These are phyloP conservation scores for Eospalax fontanierii DNA, from an alignment of 2,797 vertebrate genomes.

Conservation along the genomic window DNA sequence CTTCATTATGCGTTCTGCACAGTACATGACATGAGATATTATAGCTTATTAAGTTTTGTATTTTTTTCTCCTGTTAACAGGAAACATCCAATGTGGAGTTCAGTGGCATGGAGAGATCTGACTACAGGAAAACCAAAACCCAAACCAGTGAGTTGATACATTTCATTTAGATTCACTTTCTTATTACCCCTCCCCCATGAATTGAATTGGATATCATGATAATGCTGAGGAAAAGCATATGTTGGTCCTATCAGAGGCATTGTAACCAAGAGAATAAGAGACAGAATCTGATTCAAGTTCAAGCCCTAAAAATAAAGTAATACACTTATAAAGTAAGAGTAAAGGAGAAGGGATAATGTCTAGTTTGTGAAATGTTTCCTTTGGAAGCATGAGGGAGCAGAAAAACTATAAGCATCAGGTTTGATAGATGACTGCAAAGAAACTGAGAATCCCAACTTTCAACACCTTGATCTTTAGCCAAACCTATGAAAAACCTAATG, in stretches of 20 bases:
- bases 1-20: background rate
- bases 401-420: too few species aligned
- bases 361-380: background rate
- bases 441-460: background rate
- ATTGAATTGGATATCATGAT: too few species aligned
- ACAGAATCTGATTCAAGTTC: background rate
- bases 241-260: background rate
- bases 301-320: background rate
- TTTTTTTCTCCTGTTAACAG: background rate
- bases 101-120: background rate
- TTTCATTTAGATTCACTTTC: background rate
- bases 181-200: background rate
- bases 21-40: background rate
- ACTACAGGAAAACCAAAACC: background rate
- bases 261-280: background rate
- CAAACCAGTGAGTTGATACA: background rate
- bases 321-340: background rate
- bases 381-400: background rate
- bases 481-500: background rate
- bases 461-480: too few species aligned
- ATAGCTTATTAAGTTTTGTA: background rate
- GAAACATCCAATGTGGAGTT: background rate
- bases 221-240: background rate
- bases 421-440: too few species aligned
- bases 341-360: background rate